Evolutionary conservation across 2,888 invertebrate species (phyloP).

Genomic region (Erebia palarica): DNA sequence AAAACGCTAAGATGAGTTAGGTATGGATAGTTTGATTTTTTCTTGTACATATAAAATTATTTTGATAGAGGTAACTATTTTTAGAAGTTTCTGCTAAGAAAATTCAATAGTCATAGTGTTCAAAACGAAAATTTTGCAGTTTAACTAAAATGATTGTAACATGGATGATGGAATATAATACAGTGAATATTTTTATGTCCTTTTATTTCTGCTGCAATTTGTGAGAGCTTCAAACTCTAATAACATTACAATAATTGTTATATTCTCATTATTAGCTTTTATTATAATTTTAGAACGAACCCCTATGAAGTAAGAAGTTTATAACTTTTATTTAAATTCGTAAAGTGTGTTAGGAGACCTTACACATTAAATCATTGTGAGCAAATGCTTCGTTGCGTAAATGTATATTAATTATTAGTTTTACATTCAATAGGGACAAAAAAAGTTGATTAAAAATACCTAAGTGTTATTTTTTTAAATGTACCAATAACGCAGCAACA

Average conservation of each 20-base stretch:
- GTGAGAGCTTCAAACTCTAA: conserved; percentile 45
- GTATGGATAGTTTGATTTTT: too few relatives aligned
- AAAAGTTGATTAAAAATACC: conserved; percentile 39
- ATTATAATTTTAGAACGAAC: conserved; percentile 43
- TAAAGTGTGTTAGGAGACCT: conserved; percentile 53
- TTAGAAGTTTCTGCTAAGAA: neutral
- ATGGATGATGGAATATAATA: conserved; percentile 5
- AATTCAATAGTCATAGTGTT: neutral
- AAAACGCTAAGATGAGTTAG: too few relatives aligned
- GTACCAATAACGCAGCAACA: neutral
- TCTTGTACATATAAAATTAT: too few relatives aligned
- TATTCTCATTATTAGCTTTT: conserved; percentile 10
- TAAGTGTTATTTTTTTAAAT: too few relatives aligned
- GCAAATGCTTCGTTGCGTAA: conserved; percentile 40
- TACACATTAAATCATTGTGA: conserved; percentile 38
- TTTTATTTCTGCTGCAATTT: neutral
- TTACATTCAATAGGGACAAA: conserved; percentile 44
- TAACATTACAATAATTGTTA: conserved; percentile 39
- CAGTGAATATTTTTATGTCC: neutral
- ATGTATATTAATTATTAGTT: conserved; percentile 7
- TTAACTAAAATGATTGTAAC: neutral
- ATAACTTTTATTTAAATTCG: conserved; percentile 62
- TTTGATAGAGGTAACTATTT: too few relatives aligned
- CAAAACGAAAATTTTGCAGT: neutral
- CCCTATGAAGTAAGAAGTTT: conserved; percentile 49